Conservation (phyloP, 2,113 vertebrate species). For the Trematocara unimaculatum region DNA sequence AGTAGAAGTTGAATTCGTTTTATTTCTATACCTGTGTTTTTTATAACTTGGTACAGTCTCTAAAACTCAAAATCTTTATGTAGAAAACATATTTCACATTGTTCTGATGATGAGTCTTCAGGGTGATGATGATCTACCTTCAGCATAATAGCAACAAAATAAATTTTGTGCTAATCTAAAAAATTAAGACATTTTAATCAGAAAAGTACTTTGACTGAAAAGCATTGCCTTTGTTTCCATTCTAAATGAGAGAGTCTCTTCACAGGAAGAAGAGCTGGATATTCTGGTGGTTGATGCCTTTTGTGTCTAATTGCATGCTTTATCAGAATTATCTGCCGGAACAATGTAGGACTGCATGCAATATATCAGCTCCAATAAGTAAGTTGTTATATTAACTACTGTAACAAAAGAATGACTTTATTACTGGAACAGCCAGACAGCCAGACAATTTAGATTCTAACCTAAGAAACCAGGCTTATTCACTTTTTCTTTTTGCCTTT, state of each 20-base stretch:
- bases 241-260: background rate
- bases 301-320: background rate
- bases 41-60: background rate
- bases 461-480: background rate
- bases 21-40: background rate
- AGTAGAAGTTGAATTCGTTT: background rate
- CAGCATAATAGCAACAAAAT: background rate
- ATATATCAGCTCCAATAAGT: background rate
- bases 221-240: background rate
- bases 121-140: background rate
- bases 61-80: background rate
- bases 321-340: rapidly evolving
- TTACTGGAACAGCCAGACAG: background rate
- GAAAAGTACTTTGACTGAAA: background rate
- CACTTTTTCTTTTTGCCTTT: background rate
- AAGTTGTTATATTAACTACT: background rate
- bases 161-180: background rate
- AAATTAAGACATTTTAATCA: background rate
- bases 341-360: rapidly evolving
- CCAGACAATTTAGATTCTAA: background rate
- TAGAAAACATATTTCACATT: background rate
- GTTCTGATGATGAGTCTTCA: background rate
- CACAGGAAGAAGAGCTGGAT: background rate
- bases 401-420: background rate
- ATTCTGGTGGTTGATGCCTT: background rate